Percentiles rank a stretch among this genome's conserved stretches.
Evolutionary conservation across 2,888 invertebrate genomes (phyloP).

Genomic region (Xestobium rufovillosum): DNA sequence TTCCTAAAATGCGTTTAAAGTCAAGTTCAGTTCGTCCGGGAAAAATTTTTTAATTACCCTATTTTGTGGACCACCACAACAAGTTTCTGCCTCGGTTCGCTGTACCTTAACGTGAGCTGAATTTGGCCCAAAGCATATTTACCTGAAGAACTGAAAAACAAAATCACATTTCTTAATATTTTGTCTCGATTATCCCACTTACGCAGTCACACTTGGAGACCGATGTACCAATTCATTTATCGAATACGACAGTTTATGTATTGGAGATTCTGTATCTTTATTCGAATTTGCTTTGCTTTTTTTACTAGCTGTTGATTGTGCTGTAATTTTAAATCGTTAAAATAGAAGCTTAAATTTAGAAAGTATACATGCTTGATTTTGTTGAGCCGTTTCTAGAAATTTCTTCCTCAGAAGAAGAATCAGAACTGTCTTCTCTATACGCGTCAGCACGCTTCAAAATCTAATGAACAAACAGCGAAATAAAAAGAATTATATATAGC

Average conservation of each 20-base stretch:
- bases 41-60: constrained; percentile 52
- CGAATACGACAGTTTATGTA: neutral
- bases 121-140: constrained; percentile 58
- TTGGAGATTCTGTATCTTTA: constrained; percentile 11
- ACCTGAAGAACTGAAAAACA: constrained; percentile 39
- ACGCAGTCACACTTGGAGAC: neutral
- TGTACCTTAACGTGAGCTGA: constrained; percentile 74
- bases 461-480: too few species aligned
- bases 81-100: constrained; percentile 68
- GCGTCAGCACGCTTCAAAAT: constrained; percentile 32
- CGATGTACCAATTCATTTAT: neutral
- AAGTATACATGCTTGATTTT: constrained; percentile 10
- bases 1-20: constrained; percentile 49
- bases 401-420: constrained; percentile 26
- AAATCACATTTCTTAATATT: too few species aligned
- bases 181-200: too few species aligned
- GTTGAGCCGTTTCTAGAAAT: constrained; percentile 18
- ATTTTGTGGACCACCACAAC: constrained; percentile 78
- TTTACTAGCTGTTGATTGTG: neutral
- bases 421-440: constrained; percentile 25
- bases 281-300: too few species aligned
- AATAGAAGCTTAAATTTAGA: neutral
- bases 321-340: too few species aligned
- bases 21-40: constrained; percentile 6
- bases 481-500: too few species aligned